Percentiles rank a stretch among this genome's conserved stretches.
Evolutionary conservation across 2,797 vertebrate species (phyloP).

Genomic region (Gallinago nigripennis): DNA sequence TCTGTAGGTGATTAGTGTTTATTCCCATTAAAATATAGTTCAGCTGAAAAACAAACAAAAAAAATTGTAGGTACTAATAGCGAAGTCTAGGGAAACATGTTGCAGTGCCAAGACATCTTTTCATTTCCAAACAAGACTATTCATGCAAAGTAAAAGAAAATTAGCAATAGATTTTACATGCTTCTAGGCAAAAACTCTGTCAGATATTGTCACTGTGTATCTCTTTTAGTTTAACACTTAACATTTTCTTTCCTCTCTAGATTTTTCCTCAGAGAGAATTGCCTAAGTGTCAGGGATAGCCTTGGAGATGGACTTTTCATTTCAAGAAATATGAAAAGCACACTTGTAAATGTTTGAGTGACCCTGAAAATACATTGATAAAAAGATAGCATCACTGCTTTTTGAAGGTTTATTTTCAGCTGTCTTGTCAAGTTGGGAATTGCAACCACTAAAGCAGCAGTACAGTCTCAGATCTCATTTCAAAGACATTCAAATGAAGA

Average conservation of each 20-base stretch:
- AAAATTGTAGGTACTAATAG: background rate
- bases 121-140: background rate
- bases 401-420: conserved; percentile 8
- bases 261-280: background rate
- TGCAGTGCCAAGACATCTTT: background rate
- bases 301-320: background rate
- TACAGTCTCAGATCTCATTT: conserved; percentile 4
- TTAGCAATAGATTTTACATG: background rate
- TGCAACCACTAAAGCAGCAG: background rate
- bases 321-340: background rate
- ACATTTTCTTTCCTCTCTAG: background rate
- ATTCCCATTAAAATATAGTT: background rate
- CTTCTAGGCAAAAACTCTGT: background rate
- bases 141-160: background rate
- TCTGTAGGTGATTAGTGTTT: background rate
- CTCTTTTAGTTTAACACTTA: background rate
- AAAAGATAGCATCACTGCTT: background rate
- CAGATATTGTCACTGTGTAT: background rate
- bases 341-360: background rate
- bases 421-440: background rate
- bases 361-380: background rate
- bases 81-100: background rate
- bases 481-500: conserved; percentile 34
- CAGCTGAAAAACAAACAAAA: background rate
- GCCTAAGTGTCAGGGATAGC: fast-evolving